phyloP scores from a whole-genome alignment of 1,140 invertebrate species.

The Drosophila quadrilineata region DNA sequence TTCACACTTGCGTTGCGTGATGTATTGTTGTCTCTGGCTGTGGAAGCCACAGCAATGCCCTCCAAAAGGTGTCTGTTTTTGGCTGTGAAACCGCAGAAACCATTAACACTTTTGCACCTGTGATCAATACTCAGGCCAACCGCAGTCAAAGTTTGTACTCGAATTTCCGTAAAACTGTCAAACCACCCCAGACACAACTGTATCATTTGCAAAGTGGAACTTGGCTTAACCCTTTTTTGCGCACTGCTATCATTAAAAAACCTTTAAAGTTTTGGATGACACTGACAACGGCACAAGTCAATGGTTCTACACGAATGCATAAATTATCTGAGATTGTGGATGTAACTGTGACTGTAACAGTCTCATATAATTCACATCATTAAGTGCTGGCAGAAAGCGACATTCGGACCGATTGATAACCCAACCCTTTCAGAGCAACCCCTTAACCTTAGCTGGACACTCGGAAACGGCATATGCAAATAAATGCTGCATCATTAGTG shows the following conservation, averaged over 20 bases:
- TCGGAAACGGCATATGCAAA: constrained; percentile 58
- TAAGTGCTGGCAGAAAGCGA: constrained; percentile 29
- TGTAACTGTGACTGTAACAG: constrained; percentile 55
- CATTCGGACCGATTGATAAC: too few species aligned
- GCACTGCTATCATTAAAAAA: constrained; percentile 40
- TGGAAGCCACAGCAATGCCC: too few species aligned
- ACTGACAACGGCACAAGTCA: constrained; percentile 49
- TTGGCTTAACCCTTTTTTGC: constrained; percentile 57
- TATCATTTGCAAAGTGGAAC: constrained; percentile 15
- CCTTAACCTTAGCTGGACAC: constrained; percentile 54
- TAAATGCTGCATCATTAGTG: constrained; percentile 75
- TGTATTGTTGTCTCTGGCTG: too few species aligned
- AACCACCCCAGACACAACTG: too few species aligned
- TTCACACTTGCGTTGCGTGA: too few species aligned
- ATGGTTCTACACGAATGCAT: constrained; percentile 65
- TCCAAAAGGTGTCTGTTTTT: too few species aligned
- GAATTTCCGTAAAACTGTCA: constrained; percentile 1
- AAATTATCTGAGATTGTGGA: too few species aligned
- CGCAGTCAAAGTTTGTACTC: constrained; percentile 19
- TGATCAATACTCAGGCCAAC: constrained; percentile 23
- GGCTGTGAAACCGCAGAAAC: neutral
- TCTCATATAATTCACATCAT: constrained; percentile 68
- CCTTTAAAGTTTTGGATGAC: constrained; percentile 1
- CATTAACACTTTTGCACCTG: constrained; percentile 33
- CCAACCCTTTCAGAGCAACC: neutral